These are phyloP conservation scores for Clarias pachynema DNA, from an alignment of 2,797 vertebrate genomes.

Conservation along the genomic window DNA sequence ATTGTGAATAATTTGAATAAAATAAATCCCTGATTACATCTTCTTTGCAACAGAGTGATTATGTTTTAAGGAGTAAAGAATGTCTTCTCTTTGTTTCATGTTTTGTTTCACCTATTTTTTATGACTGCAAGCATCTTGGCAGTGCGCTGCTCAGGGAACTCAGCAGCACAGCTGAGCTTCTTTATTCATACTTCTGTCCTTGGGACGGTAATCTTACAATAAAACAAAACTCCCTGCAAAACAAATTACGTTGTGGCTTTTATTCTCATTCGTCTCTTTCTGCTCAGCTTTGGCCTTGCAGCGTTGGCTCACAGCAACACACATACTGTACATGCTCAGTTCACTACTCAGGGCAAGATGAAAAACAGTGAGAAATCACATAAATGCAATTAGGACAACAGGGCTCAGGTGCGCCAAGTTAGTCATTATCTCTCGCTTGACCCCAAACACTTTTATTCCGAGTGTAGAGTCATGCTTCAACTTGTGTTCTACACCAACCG, in stretches of 20 bases:
- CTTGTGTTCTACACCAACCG: neutral
- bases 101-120: neutral
- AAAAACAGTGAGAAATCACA: neutral
- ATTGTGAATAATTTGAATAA: neutral
- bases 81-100: neutral
- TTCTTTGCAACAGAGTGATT: neutral
- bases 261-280: neutral
- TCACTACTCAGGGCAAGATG: neutral
- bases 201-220: constrained; percentile 2
- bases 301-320: neutral
- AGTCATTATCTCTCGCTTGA: neutral
- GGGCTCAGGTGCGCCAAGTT: constrained; percentile 4
- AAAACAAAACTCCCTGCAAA: neutral
- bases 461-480: neutral
- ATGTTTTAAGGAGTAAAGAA: neutral
- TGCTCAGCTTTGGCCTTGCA: neutral
- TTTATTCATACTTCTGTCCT: neutral
- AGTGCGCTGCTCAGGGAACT: neutral
- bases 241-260: neutral
- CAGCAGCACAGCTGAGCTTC: neutral
- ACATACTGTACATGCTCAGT: neutral
- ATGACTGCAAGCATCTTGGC: neutral
- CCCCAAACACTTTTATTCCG: neutral
- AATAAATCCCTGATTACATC: neutral
- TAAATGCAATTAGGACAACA: neutral